A percentile compares a stretch with the other conserved stretches of the same genome.
Conservation (phyloP, 2,888 invertebrate species). For the Pollenia amentaria region DNA sequence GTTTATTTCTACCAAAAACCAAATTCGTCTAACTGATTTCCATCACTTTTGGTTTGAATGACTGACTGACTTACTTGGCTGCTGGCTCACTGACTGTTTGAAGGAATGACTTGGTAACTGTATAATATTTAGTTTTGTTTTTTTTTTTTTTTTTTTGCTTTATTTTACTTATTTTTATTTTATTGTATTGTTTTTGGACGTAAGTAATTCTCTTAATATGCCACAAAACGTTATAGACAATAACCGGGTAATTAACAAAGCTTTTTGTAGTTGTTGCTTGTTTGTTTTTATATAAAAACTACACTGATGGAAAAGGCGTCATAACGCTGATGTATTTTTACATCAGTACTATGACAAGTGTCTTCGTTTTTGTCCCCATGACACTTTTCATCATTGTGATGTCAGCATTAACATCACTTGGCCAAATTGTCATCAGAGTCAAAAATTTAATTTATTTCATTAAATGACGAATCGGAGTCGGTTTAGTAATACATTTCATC, state of each 20-base stretch:
- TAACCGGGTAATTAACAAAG: slow-evolving; percentile 69
- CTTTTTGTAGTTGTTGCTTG: slow-evolving; percentile 26
- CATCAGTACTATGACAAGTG: too few species aligned
- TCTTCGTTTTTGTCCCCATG: too few species aligned
- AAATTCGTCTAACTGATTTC: slow-evolving; percentile 63
- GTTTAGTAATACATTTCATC: too few species aligned
- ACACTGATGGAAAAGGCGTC: too few species aligned
- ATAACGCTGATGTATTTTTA: too few species aligned
- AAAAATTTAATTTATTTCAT: too few species aligned
- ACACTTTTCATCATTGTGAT: too few species aligned
- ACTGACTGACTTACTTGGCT: slow-evolving; percentile 35
- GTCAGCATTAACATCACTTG: too few species aligned
- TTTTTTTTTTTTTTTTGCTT: slow-evolving; percentile 8
- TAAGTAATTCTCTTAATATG: slow-evolving; percentile 64
- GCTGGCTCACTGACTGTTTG: slow-evolving; percentile 10
- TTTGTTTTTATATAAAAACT: slow-evolving; percentile 5
- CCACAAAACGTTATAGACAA: slow-evolving; percentile 71
- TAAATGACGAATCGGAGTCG: too few species aligned
- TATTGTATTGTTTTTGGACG: slow-evolving; percentile 56
- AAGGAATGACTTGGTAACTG: slow-evolving; percentile 45
- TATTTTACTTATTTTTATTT: slow-evolving; percentile 37
- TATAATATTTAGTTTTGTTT: slow-evolving; percentile 35
- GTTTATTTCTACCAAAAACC: slow-evolving; percentile 45
- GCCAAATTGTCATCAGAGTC: too few species aligned
- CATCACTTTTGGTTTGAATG: slow-evolving; percentile 57